Percentiles rank a stretch among this genome's conserved stretches.
These are phyloP conservation scores for Protosalanx chinensis DNA, from an alignment of 2,797 vertebrate species.

Conservation along the genomic window DNA sequence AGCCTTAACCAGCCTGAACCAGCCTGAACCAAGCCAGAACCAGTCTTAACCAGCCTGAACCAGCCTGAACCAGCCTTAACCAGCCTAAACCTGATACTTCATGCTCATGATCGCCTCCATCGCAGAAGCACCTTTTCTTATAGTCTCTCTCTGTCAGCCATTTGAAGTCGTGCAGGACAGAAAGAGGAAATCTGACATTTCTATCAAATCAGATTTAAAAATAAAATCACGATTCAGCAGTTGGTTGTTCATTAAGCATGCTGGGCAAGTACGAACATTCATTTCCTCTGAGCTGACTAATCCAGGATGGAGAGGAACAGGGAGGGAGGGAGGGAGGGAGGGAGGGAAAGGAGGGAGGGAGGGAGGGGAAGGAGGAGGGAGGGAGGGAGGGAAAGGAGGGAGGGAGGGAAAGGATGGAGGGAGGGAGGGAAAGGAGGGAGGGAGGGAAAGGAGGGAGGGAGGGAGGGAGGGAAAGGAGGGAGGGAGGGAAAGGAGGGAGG, in stretches of 20 bases:
- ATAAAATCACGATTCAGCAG: not conserved
- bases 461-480: no score
- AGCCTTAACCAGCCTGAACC: no score
- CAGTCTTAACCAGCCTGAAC: not conserved
- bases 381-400: no score
- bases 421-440: no score
- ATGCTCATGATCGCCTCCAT: not conserved
- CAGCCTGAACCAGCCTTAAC: no score
- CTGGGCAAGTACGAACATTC: conserved; percentile 5
- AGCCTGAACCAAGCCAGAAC: no score
- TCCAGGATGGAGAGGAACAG: not conserved
- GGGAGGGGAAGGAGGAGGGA: no score
- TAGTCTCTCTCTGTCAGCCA: not conserved
- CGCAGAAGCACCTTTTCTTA: not conserved
- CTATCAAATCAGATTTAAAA: conserved; percentile 24
- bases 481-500: no score
- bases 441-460: no score
- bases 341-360: no score
- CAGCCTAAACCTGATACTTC: not conserved
- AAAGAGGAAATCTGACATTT: conserved; percentile 28
- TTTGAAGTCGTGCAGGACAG: not conserved
- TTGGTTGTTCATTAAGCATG: conserved; percentile 11
- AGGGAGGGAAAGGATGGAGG: no score
- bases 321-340: not conserved
- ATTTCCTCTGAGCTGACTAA: not conserved